Base-by-base conservation (phyloP, 2,888 invertebrate genomes). In the Quadroppia sp. region DNA sequence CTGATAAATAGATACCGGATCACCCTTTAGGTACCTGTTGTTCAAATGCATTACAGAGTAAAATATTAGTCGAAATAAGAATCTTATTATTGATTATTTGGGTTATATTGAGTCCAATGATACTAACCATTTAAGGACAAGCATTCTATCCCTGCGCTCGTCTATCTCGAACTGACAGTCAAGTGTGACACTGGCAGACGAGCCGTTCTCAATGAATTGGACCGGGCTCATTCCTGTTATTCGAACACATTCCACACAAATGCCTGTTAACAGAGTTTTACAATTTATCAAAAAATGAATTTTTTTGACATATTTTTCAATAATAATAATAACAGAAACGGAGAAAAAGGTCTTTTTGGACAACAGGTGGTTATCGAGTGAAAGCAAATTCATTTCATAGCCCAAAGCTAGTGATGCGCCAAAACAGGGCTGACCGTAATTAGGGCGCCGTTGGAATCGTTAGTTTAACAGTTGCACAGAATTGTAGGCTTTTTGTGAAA, bases 111-210 rank as follows among this genome's bases (percentile, higher is more conserved):
- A 3, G n/a, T 13, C 9, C 20, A 17, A 2, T 36, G 20, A 32
- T 2, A 25, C 72, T 23, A 15, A 72, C 78, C 78, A 78, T 71
- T 78, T 78, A 42, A 78, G 76, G 17, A 76, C 76, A 30, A 78
- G 70, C 36, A 40, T 23, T n/a, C 69, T 59, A 56, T 78, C 78
- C 50, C 75, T 17, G 30, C 6, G 30, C 59, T 59, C 59, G 30
- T 59, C 77, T 53, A 76, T 76, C 6, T 71, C 71, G 72, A 77
- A 78, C 59, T 73, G 76, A 56, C 78, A 78, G 74, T 78, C 78
- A 48, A 78, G 73, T 23, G 78, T 53, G 32, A 78, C 78, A 25
- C 48, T 30, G 3, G 76, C 77, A 13, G 59, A 20, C 28, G 61
- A 59, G 45, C 75, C 72, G 23, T 20, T 71, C 23, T 64, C 67